phyloP scores from a whole-genome alignment of 2,797 vertebrate species.

The Mycteria americana region DNA sequence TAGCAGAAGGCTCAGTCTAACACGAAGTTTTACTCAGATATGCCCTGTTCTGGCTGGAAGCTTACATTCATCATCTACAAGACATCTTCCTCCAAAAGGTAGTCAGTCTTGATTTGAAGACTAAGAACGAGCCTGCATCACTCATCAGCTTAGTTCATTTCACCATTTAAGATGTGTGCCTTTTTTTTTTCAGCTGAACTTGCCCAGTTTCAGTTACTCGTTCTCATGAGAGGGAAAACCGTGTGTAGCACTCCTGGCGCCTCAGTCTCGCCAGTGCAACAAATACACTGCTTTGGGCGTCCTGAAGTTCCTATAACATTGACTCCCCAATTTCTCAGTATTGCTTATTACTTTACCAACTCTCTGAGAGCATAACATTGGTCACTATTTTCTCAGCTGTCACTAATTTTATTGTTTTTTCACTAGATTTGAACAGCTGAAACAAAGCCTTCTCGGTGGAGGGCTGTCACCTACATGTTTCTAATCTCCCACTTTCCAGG shows the following conservation, averaged over 20 bases:
- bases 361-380: background rate
- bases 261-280: fast-evolving
- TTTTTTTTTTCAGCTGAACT: background rate
- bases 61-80: background rate
- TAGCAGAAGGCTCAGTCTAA: background rate
- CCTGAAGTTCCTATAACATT: background rate
- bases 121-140: background rate
- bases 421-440: background rate
- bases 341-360: background rate
- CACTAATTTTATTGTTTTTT: background rate
- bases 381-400: background rate
- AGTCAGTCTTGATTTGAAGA: background rate
- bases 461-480: background rate
- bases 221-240: background rate
- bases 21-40: background rate
- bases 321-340: background rate
- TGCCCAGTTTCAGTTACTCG: background rate
- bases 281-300: background rate
- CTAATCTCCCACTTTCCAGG: background rate
- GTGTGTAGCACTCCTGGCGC: fast-evolving
- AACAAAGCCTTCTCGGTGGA: background rate
- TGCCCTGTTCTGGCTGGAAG: background rate
- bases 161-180: background rate
- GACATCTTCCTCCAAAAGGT: background rate
- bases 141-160: background rate